Evolutionary conservation across 1,140 invertebrate species (phyloP).

Genomic region (Cherax destructor): DNA sequence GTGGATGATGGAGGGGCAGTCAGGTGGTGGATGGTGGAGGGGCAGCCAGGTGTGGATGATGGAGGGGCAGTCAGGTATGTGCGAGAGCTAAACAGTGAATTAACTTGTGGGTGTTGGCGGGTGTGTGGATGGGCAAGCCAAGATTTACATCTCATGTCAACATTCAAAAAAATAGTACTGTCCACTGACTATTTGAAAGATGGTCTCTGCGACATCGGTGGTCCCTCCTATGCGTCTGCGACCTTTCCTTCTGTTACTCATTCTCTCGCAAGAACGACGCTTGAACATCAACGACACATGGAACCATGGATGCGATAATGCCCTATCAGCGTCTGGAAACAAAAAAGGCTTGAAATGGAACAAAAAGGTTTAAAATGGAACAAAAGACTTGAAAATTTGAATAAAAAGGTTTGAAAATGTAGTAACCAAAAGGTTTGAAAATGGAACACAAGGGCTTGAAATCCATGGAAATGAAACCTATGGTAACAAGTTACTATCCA

Average conservation of each 20-base stretch:
- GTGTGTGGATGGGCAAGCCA: not conserved
- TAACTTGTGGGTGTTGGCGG: not conserved
- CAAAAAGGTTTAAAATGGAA: too few relatives aligned
- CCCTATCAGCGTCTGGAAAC: constrained; percentile 37
- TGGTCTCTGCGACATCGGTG: constrained; percentile 56
- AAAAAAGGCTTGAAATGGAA: not conserved
- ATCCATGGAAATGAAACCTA: too few relatives aligned
- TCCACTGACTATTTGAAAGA: constrained; percentile 57
- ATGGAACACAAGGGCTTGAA: too few relatives aligned
- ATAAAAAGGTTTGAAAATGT: too few relatives aligned
- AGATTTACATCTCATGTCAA: not conserved
- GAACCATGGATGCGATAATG: constrained; percentile 46
- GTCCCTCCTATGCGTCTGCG: constrained; percentile 49
- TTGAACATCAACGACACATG: constrained; percentile 34
- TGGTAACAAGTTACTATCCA: too few relatives aligned
- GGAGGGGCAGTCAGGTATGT: not conserved
- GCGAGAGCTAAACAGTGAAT: not conserved
- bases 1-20: too few relatives aligned
- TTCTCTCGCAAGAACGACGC: constrained; percentile 30
- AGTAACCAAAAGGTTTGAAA: too few relatives aligned
- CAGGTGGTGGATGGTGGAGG: too few relatives aligned
- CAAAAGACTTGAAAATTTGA: too few relatives aligned
- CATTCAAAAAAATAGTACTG: not conserved
- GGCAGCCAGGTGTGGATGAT: too few relatives aligned
- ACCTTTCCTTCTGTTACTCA: constrained; percentile 42